phyloP scores from a whole-genome alignment of 2,888 invertebrate species.

The Gryllus longicercus region DNA sequence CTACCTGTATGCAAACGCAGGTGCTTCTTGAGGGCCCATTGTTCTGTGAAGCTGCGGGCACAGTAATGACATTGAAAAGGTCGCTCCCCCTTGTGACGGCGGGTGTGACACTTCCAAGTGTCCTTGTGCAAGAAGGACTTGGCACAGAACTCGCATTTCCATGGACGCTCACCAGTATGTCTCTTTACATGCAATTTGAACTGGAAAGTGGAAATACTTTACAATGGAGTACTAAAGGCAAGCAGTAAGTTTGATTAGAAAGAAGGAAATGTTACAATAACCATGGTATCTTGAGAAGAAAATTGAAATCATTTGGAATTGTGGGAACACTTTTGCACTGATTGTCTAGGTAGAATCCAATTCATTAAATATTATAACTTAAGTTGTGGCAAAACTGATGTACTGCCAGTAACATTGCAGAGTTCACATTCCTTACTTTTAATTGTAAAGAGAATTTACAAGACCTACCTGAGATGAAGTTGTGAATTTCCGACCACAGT shows the following conservation, averaged over 20 bases:
- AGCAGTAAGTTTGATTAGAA: no score
- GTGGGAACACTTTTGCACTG: no score
- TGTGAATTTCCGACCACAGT: slow-evolving; percentile 66
- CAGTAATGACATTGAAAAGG: slow-evolving; percentile 61
- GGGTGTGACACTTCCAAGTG: slow-evolving; percentile 62
- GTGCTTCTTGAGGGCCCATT: slow-evolving; percentile 64
- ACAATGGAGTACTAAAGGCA: no score
- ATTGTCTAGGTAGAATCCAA: no score
- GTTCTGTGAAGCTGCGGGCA: slow-evolving; percentile 60
- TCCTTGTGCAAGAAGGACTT: slow-evolving; percentile 60
- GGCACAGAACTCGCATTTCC: slow-evolving; percentile 57
- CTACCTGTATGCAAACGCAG: slow-evolving; percentile 58
- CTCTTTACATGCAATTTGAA: slow-evolving; percentile 63
- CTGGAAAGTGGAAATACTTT: slow-evolving; percentile 33
- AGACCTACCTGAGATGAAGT: slow-evolving; percentile 61
- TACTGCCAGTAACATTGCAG: no score
- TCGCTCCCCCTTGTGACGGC: slow-evolving; percentile 63
- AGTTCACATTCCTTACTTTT: no score
- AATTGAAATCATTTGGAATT: no score
- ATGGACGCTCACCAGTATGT: slow-evolving; percentile 57
- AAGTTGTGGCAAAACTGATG: no score
- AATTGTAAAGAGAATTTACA: no score
- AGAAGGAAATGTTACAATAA: no score
- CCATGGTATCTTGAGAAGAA: no score
- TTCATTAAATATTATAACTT: no score